Base-by-base conservation (phyloP, 2,113 vertebrate species). In the Lepidothrix coronata region DNA sequence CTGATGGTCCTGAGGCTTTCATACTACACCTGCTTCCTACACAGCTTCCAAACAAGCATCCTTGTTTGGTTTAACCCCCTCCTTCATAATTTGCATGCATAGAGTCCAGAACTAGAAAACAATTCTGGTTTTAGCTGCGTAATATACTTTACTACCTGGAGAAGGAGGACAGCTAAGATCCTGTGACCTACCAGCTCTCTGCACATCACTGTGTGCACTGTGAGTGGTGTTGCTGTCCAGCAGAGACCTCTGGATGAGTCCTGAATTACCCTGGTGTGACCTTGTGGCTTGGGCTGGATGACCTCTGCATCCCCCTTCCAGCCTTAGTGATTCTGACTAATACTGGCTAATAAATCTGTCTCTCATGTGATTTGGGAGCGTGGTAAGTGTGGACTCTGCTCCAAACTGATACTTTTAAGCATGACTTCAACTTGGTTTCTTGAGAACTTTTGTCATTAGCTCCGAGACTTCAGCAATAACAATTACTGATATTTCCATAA, bases 341-440 rank as follows among this genome's bases (percentile, higher is more conserved):
- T 25, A 21, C 22, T 41, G 22, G 46, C 33, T 46, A 37, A 52
- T 48, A 51, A 80, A 72, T 51, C 28, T 43, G 11, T 23, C 11
- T 39, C 8, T 54, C 10, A 1, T 0, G 0, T 37, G 11, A 25
- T 46, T 67, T 46, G 31, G 31, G 30, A 31, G 58, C 3, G 25
- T 37, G 51, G 13, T 14, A 65, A 65, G 41, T 2, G 9, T 61
- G 61, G 17, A 15, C 17, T 39, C 25, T 4, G n/a, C 24, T 63
- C n/a, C 17, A 25, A 51, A 43, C 20, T 39, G 17, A 7, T 16
- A 5, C 17, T 82, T 85, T 23, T 65, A 68, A 75, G 57, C 23
- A 8, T 24, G 46, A 23, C 54, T 72, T 73, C 12, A 43, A 12
- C 20, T 58, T 85, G 15, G 58, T 78, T 62, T 18, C 52, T 52